Evolutionary conservation across 2,888 invertebrate genomes (phyloP).

Genomic region (Linyphia triangularis): DNA sequence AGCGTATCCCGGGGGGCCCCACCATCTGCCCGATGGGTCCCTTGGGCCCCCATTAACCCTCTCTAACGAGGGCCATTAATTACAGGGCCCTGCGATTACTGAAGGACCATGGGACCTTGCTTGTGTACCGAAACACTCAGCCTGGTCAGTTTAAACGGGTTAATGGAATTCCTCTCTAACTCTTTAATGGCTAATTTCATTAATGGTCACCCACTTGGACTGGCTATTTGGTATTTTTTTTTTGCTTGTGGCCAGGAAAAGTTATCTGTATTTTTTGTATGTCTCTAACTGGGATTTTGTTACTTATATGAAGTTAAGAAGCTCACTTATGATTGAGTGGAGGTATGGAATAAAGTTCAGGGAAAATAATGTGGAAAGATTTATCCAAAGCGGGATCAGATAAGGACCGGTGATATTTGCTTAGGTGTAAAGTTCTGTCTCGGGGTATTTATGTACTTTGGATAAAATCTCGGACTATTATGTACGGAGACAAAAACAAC

Average conservation of each 20-base stretch:
- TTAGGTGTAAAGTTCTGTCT: too few species aligned
- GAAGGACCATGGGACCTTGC: constrained; percentile 60
- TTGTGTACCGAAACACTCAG: constrained; percentile 75
- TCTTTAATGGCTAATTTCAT: constrained; percentile 75
- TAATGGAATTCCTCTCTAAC: constrained; percentile 74
- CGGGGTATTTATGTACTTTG: too few species aligned
- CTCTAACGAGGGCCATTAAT: constrained; percentile 75
- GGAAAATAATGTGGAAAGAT: too few species aligned
- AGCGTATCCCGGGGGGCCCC: constrained; percentile 52
- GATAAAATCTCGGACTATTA: too few species aligned
- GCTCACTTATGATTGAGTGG: background rate
- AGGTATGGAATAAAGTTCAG: too few species aligned
- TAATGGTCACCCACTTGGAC: constrained; percentile 73
- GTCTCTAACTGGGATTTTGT: background rate
- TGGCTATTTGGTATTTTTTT: constrained; percentile 13
- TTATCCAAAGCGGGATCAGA: too few species aligned
- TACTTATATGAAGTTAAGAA: background rate
- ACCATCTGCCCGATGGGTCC: constrained; percentile 69
- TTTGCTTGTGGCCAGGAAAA: background rate
- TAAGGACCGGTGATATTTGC: too few species aligned
- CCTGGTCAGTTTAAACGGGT: constrained; percentile 71
- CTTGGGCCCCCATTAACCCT: constrained; percentile 67
- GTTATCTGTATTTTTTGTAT: background rate
- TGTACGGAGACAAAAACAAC: too few species aligned
- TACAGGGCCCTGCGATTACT: constrained; percentile 74